Percentiles rank a stretch among this genome's conserved stretches.
These are phyloP conservation scores for Synanthedon formicaeformis DNA, from an alignment of 2,888 invertebrate species.

Conservation along the genomic window DNA sequence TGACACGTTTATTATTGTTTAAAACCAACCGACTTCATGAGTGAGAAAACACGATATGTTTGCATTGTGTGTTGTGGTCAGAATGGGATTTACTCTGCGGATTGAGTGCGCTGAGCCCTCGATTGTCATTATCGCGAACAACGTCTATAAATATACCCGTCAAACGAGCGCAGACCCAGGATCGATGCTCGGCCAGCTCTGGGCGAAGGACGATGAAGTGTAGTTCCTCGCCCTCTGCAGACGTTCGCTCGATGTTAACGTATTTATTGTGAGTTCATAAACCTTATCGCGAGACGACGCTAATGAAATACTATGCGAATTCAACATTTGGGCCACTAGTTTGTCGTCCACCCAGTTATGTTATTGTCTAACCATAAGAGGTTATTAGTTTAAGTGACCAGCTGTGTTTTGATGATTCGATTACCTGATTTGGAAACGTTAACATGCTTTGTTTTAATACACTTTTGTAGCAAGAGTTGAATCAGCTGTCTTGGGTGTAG, in stretches of 20 bases:
- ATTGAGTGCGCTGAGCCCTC: conserved; percentile 12
- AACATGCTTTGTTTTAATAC: background rate
- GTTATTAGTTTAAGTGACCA: background rate
- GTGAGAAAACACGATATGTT: conserved; percentile 8
- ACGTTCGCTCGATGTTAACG: background rate
- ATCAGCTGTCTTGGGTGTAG: conserved; percentile 50
- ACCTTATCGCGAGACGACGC: background rate
- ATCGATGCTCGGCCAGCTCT: conserved; percentile 56
- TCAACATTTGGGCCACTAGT: background rate
- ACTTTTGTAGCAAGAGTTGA: conserved; percentile 21
- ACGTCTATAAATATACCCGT: conserved; percentile 56
- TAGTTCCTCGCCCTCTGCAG: conserved; percentile 42
- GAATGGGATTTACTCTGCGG: conserved; percentile 3
- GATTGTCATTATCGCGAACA: conserved; percentile 34
- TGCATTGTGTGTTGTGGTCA: conserved; percentile 28
- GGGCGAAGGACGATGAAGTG: conserved; percentile 58
- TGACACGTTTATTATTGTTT: conserved; percentile 27
- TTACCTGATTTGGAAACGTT: background rate
- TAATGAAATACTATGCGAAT: background rate
- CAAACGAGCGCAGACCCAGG: conserved; percentile 44
- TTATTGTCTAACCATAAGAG: background rate
- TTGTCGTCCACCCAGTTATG: background rate
- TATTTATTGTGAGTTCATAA: background rate
- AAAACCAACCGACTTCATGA: background rate
- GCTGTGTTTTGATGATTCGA: background rate